Percentiles rank a stretch among this genome's conserved stretches.
Conservation (phyloP, 2,888 invertebrate species). For the Prenolepis imparis region DNA sequence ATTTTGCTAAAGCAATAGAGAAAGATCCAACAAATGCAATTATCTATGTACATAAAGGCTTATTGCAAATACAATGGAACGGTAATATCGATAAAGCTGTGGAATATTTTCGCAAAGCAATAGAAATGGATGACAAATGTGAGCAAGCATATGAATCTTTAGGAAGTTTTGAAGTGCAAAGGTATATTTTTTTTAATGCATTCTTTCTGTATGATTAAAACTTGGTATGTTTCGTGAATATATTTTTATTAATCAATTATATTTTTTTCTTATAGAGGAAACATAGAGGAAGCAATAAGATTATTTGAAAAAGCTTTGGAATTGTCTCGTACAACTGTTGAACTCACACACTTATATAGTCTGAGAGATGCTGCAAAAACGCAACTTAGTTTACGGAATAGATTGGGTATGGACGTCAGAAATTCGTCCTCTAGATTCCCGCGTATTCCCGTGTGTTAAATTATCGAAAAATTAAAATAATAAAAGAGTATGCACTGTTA, state of each 20-base stretch:
- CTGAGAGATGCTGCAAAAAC: conserved; percentile 96
- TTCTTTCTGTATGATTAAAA: neutral
- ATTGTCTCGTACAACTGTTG: conserved; percentile 94
- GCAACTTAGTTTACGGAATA: conserved; percentile 93
- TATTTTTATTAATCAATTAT: conserved; percentile 45
- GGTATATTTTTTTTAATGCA: conserved; percentile 72
- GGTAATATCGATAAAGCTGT: conserved; percentile 93
- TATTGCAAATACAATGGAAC: conserved; percentile 94
- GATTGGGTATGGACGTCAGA: conserved; percentile 89
- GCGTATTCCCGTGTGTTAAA: conserved; percentile 57
- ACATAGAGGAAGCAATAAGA: conserved; percentile 93
- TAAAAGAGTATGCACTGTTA: conserved; percentile 56
- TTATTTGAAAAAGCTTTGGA: conserved; percentile 96
- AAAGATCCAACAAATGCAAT: conserved; percentile 95
- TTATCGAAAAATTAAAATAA: conserved; percentile 48
- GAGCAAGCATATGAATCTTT: conserved; percentile 98
- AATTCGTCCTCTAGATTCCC: neutral
- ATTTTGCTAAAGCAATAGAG: conserved; percentile 93
- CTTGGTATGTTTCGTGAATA: conserved; percentile 29
- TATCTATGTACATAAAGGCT: conserved; percentile 94
- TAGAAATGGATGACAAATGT: conserved; percentile 96
- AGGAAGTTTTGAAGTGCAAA: conserved; percentile 97
- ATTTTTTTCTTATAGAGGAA: conserved; percentile 90
- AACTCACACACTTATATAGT: conserved; percentile 96
- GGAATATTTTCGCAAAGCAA: conserved; percentile 92